Conservation (phyloP, 1,140 invertebrate genomes). For the Aradophagus sp. region DNA sequence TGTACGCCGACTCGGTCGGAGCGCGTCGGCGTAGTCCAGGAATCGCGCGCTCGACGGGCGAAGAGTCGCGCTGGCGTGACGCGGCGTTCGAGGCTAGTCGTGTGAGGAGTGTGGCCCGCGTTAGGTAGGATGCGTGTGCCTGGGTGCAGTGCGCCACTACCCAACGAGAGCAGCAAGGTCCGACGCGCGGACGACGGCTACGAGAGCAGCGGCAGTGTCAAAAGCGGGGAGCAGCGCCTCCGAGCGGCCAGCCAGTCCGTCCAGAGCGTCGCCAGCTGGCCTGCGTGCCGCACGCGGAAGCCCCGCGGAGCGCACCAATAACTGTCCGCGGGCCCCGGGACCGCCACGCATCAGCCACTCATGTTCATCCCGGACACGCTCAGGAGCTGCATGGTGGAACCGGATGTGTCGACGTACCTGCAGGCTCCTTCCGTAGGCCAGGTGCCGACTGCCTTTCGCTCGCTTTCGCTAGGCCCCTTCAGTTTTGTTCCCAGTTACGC, state of each 20-base stretch:
- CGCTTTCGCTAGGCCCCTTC: conserved; percentile 10
- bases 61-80: conserved; percentile 12
- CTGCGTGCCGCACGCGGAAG: conserved; percentile 18
- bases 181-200: conserved; percentile 11
- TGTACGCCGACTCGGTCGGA: conserved; percentile 64
- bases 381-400: conserved; percentile 88
- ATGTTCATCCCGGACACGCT: conserved; percentile 88
- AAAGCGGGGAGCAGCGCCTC: conserved; percentile 4
- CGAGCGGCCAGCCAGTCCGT: conserved; percentile 31
- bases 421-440: conserved; percentile 87
- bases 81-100: conserved; percentile 51
- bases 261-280: conserved; percentile 25
- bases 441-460: conserved; percentile 73
- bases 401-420: conserved; percentile 87
- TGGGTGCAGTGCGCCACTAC: conserved; percentile 73
- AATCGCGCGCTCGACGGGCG: conserved; percentile 46
- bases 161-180: conserved; percentile 47
- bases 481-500: conserved; percentile 3
- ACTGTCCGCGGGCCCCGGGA: conserved; percentile 50
- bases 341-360: conserved; percentile 74
- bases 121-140: conserved; percentile 74
- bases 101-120: conserved; percentile 69
- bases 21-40: conserved; percentile 70
- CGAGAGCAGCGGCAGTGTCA: too few relatives aligned
- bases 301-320: conserved; percentile 20